Conservation (phyloP, 2,113 vertebrate genomes). For the Solea senegalensis region DNA sequence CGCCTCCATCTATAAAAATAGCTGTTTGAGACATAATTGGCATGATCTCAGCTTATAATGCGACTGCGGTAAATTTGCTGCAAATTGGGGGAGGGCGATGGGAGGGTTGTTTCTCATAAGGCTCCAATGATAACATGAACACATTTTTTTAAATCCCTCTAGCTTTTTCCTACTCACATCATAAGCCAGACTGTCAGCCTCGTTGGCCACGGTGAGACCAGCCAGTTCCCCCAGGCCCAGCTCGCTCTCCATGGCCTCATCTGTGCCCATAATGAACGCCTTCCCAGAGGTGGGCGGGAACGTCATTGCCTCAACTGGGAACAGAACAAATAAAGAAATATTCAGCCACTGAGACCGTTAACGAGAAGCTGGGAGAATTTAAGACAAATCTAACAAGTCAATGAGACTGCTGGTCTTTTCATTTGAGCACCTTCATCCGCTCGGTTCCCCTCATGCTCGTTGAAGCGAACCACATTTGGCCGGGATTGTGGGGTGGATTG, state of each 20-base stretch:
- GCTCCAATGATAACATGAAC: neutral
- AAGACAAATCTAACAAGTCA: neutral
- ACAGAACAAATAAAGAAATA: slow-evolving; percentile 20
- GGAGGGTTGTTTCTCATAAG: neutral
- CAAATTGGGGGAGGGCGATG: neutral
- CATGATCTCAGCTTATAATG: neutral
- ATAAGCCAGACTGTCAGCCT: slow-evolving; percentile 92
- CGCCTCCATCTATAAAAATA: slow-evolving; percentile 16
- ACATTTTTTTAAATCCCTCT: neutral
- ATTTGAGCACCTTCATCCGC: slow-evolving; percentile 89
- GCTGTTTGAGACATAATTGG: slow-evolving; percentile 6
- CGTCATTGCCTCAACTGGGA: slow-evolving; percentile 92
- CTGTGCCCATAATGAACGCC: slow-evolving; percentile 94
- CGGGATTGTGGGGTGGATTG: slow-evolving; percentile 88
- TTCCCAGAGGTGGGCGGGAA: slow-evolving; percentile 97
- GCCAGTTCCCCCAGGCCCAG: slow-evolving; percentile 96
- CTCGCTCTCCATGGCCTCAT: slow-evolving; percentile 94
- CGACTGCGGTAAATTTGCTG: neutral
- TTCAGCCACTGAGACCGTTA: neutral
- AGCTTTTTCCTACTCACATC: slow-evolving; percentile 86
- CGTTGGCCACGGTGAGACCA: slow-evolving; percentile 97
- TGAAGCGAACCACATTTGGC: slow-evolving; percentile 88
- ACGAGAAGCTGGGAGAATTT: neutral
- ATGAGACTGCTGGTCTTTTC: neutral
- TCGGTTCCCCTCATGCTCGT: slow-evolving; percentile 89